Percentiles rank a stretch among this genome's conserved stretches.
Conservation (phyloP, 2,888 invertebrate genomes). For the Lasioglossum pauxillum region DNA sequence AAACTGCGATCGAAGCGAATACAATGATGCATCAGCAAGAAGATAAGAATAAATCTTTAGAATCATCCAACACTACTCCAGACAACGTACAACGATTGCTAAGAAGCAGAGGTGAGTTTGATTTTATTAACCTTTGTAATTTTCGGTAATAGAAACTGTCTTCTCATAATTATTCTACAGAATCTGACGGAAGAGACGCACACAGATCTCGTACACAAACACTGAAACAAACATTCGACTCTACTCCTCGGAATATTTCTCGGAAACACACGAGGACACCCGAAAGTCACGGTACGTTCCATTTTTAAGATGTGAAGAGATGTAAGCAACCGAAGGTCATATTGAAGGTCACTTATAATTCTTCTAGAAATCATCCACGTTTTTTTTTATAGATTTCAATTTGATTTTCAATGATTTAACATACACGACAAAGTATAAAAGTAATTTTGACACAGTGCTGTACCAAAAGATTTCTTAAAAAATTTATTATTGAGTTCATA, state of each 20-base stretch:
- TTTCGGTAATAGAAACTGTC: neutral
- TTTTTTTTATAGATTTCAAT: neutral
- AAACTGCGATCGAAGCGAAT: neutral
- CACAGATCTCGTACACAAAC: slow-evolving; percentile 2
- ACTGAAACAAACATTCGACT: slow-evolving; percentile 3
- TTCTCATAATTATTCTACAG: slow-evolving; percentile 10
- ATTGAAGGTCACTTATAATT: neutral
- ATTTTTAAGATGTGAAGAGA: neutral
- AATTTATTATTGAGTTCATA: no score
- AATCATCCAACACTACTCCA: neutral
- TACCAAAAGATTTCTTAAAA: neutral
- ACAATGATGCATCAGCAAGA: slow-evolving; percentile 33
- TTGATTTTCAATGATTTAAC: neutral
- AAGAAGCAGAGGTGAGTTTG: slow-evolving; percentile 22
- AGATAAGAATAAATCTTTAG: neutral
- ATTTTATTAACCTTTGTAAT: neutral
- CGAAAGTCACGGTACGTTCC: slow-evolving; percentile 27
- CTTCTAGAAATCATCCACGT: neutral
- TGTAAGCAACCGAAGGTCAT: neutral
- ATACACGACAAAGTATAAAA: neutral
- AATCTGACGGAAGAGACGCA: slow-evolving; percentile 1
- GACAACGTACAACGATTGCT: slow-evolving; percentile 14
- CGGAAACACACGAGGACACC: slow-evolving; percentile 21
- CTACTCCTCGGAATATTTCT: slow-evolving; percentile 31
- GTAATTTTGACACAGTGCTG: neutral